These are phyloP conservation scores for Erebia ligea DNA, from an alignment of 2,888 invertebrate species.

Conservation along the genomic window DNA sequence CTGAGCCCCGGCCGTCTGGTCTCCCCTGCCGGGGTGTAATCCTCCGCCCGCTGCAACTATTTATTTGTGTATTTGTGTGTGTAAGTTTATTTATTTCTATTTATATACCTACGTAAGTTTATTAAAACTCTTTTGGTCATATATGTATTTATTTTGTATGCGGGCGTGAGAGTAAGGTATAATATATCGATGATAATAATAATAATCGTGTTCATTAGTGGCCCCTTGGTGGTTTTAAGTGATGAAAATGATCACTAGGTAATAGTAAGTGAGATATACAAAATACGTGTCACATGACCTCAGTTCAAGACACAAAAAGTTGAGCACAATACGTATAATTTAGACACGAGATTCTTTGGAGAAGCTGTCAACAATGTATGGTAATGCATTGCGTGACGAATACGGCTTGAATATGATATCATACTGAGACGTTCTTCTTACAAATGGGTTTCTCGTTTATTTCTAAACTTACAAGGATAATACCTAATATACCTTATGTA, in stretches of 20 bases:
- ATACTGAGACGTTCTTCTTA: conserved; percentile 13
- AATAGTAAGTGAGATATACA: conserved; percentile 23
- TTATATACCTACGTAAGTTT: too few relatives aligned
- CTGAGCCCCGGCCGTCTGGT: too few relatives aligned
- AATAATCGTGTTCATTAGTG: too few relatives aligned
- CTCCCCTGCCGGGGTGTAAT: too few relatives aligned
- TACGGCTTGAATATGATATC: conserved; percentile 34
- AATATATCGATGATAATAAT: too few relatives aligned
- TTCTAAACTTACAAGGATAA: background rate
- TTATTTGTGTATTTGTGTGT: too few relatives aligned
- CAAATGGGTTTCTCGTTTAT: conserved; percentile 18
- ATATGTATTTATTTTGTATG: too few relatives aligned
- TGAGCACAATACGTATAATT: conserved; percentile 59
- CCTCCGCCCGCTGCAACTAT: too few relatives aligned
- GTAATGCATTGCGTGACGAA: conserved; percentile 40
- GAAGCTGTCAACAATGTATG: conserved; percentile 44
- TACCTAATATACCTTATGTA: background rate
- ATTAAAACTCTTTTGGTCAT: too few relatives aligned
- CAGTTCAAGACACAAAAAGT: conserved; percentile 55
- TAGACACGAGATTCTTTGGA: conserved; percentile 48
- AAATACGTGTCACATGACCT: conserved; percentile 41
- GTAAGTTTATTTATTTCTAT: too few relatives aligned
- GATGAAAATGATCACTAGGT: background rate
- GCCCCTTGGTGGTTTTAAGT: background rate
- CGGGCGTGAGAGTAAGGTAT: too few relatives aligned